Evolutionary conservation across 2,113 vertebrate genomes (phyloP).

Genomic region (Podarcis raffonei): DNA sequence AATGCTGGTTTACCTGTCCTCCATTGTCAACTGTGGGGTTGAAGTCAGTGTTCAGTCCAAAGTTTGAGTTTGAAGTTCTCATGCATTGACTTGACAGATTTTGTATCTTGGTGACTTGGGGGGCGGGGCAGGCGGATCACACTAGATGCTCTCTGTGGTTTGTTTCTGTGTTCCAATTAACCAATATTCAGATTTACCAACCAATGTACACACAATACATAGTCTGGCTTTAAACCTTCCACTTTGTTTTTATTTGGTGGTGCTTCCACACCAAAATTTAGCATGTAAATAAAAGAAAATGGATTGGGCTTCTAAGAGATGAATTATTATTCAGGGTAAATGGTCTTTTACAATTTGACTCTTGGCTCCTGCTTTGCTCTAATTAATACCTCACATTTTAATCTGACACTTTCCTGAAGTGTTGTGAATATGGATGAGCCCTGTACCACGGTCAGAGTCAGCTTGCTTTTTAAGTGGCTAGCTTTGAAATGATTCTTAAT

Average conservation of each 20-base stretch:
- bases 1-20: neutral
- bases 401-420: conserved; percentile 61
- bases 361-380: conserved; percentile 40
- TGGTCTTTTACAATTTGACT: conserved; percentile 64
- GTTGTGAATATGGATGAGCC: conserved; percentile 48
- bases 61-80: neutral
- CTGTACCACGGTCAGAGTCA: conserved; percentile 12
- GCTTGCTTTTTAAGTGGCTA: conserved; percentile 10
- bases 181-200: neutral
- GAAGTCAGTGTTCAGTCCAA: neutral
- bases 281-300: conserved; percentile 26
- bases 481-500: conserved; percentile 17
- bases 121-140: too few relatives aligned
- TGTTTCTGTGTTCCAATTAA: neutral
- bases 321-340: conserved; percentile 68
- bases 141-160: neutral
- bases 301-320: conserved; percentile 56
- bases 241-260: conserved; percentile 45
- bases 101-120: neutral
- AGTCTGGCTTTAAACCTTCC: neutral
- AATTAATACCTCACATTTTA: conserved; percentile 63
- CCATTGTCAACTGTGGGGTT: neutral
- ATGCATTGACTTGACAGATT: neutral
- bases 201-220: neutral
- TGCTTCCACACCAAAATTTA: conserved; percentile 12